Conservation (phyloP, 2,888 invertebrate genomes). For the Oeneis ivallda region DNA sequence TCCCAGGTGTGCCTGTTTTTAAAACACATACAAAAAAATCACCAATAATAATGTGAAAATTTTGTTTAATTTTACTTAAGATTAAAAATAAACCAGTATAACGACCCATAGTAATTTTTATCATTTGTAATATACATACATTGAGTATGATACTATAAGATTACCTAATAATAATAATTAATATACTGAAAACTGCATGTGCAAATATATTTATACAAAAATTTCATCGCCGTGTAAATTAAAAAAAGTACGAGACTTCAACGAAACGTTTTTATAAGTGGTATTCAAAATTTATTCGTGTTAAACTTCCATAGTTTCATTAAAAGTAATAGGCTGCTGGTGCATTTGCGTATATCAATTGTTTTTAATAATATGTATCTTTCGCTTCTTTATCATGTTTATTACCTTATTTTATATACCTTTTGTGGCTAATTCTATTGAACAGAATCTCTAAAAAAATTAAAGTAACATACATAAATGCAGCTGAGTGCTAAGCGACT, state of each 20-base stretch:
- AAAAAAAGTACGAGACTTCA: constrained; percentile 4
- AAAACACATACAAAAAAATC: not conserved
- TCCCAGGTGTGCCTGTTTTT: constrained; percentile 7
- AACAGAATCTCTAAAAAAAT: too few relatives aligned
- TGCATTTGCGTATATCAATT: not conserved
- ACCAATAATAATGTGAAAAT: not conserved
- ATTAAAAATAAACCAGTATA: not conserved
- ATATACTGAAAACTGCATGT: not conserved
- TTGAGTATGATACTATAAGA: not conserved
- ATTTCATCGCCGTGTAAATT: not conserved
- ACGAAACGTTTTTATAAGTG: constrained; percentile 3
- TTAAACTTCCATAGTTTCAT: not conserved
- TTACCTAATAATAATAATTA: too few relatives aligned
- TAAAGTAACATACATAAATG: too few relatives aligned
- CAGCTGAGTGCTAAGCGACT: too few relatives aligned
- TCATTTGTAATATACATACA: not conserved
- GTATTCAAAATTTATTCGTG: not conserved
- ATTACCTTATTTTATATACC: too few relatives aligned
- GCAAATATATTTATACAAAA: not conserved
- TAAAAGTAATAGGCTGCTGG: not conserved
- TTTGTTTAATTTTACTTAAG: not conserved
- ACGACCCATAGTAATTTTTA: not conserved
- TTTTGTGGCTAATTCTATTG: too few relatives aligned
- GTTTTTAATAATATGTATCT: too few relatives aligned
- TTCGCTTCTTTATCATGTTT: too few relatives aligned